Base-by-base conservation (phyloP, 2,113 vertebrate species). In the Chroicocephalus ridibundus region DNA sequence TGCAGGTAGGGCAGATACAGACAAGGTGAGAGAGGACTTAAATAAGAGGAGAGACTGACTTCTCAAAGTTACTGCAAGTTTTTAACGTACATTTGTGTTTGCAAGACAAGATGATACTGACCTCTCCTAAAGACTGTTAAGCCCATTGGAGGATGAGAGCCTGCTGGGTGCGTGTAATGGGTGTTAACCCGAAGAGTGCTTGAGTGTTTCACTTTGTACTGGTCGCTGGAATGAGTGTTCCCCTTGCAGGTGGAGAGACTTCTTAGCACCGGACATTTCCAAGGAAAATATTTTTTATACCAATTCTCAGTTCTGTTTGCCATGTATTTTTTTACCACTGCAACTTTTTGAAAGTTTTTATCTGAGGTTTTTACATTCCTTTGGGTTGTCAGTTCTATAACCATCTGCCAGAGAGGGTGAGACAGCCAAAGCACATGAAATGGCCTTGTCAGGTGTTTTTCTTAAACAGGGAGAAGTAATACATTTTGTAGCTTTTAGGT, bases 391-490 rank as follows among this genome's bases (percentile, higher is more conserved):
- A 71, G 11, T 82, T 84, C 16, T 72, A 3, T 76, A 76, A 47
- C 13, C 6, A 4, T 10, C 13, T 74, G 25, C 20, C 29, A 55
- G 29, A 68, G 51, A 60, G 18, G 27, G 26, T 47, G 52, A 94
- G 44, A 72, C 13, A 62, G n/a, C 31, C 32, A 70, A 61, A 83
- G 68, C 22, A 21, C 6, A 6, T 70, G 51, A 74, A 90, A n/a
- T 58, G 65, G 31, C 44, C 44, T 89, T 90, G 49, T 94, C 61
- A 69, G 57, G 65, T 87, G 29, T 61, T 94, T 91, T 84, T 72
- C 34, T 72, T 69, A 27, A 79, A 64, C 31, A 32, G 31, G 34
- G 36, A 79, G 34, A 79, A 49, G 11, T 64, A 58, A 71, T 84
- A 26, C 24, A 55, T 69, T 90, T 60, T 76, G 11, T 85, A 52